Evolutionary conservation across 2,888 invertebrate genomes (phyloP).

Genomic region (Thera obeliscata): DNA sequence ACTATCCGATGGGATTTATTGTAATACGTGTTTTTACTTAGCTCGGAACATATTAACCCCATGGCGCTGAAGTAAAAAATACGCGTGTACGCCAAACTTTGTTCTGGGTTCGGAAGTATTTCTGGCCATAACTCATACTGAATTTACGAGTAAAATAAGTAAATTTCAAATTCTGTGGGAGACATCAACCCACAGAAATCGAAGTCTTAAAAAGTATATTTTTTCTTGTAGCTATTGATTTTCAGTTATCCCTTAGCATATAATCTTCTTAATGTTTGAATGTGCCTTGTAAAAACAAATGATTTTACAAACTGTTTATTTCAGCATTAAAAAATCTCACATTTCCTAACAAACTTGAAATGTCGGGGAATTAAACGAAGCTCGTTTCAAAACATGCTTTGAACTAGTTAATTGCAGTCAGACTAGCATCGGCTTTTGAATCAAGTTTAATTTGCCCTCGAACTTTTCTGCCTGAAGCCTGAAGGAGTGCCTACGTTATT

Average conservation of each 20-base stretch:
- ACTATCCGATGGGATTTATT: conserved; percentile 37
- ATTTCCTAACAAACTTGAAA: conserved; percentile 3
- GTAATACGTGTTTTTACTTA: conserved; percentile 28
- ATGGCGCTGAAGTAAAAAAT: conserved; percentile 13
- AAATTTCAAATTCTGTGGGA: too few relatives aligned
- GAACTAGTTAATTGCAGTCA: conserved; percentile 16
- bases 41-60: conserved; percentile 18
- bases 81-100: not conserved
- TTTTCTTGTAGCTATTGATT: too few relatives aligned
- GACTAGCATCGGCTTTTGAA: conserved; percentile 9
- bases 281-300: too few relatives aligned
- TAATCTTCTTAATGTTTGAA: too few relatives aligned
- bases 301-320: not conserved
- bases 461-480: conserved; percentile 11
- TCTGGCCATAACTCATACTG: too few relatives aligned
- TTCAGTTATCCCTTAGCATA: too few relatives aligned
- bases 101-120: too few relatives aligned
- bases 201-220: too few relatives aligned
- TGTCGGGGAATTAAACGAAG: conserved; percentile 4
- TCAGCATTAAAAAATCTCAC: not conserved
- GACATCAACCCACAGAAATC: too few relatives aligned
- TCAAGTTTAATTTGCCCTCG: conserved; percentile 19
- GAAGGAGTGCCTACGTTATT: not conserved
- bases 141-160: too few relatives aligned
- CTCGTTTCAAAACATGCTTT: conserved; percentile 10